Evolutionary conservation across 2,113 vertebrate genomes (phyloP).

Genomic region (Numida meleagris): DNA sequence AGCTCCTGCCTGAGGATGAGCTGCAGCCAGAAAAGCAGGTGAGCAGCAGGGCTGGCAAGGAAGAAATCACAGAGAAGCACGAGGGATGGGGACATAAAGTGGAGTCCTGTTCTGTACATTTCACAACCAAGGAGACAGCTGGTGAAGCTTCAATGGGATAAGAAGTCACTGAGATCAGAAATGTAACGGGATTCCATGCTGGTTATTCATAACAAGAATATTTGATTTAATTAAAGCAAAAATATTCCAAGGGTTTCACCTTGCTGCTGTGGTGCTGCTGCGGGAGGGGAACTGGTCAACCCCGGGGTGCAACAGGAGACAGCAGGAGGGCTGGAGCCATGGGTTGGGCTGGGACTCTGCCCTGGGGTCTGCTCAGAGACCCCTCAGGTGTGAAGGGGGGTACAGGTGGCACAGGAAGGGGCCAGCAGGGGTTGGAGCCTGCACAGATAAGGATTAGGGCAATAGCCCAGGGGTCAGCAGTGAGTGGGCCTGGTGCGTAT

Average conservation of each 20-base stretch:
- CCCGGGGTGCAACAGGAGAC: too few species aligned
- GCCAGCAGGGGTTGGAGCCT: not conserved
- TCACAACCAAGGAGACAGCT: fast-evolving
- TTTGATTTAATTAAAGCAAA: slow-evolving; percentile 23
- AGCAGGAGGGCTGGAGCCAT: not conserved
- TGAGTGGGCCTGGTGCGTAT: too few species aligned
- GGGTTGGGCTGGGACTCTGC: not conserved
- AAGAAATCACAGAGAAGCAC: fast-evolving
- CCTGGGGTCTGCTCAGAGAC: not conserved
- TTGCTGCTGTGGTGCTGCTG: not conserved
- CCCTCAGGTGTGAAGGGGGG: not conserved
- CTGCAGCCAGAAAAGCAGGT: not conserved
- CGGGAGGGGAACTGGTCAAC: too few species aligned
- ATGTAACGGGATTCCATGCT: not conserved
- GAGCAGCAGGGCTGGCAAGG: fast-evolving
- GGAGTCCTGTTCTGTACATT: not conserved
- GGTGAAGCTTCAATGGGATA: not conserved
- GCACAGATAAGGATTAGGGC: not conserved
- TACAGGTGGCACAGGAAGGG: not conserved
- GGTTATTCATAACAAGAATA: not conserved
- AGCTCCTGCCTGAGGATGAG: not conserved
- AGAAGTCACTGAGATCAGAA: not conserved
- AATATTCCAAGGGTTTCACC: fast-evolving
- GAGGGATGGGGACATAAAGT: not conserved
- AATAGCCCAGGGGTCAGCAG: not conserved